Evolutionary conservation across 2,888 invertebrate species (phyloP), one percentile per base, ranked within the genome.

Genomic region (Julus scandinavius): DNA sequence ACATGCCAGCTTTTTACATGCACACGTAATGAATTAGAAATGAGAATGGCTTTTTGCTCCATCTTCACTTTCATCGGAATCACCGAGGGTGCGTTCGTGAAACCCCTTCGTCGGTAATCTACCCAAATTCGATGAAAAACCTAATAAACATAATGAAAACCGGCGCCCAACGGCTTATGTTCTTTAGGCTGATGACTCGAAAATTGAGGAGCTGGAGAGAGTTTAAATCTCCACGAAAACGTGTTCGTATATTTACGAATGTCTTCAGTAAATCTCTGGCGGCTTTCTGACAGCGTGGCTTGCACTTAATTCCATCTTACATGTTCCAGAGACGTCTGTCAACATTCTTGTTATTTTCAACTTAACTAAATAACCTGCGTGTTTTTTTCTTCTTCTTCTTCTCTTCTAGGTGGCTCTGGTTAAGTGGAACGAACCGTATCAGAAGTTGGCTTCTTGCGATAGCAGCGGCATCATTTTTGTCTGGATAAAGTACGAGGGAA

Each of bases 401-500:
- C 29, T 88, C 84, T 91, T 91, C 54, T 93, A 97, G 97, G 97
- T 98, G 89, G 97, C 97, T 90, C 93, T 99, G 89, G 99, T 99
- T 58, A 97, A 97, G 93, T 99, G 99, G 99, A 99, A 99, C 93
- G 98, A 98, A 92, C 98, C 98, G 0, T 99, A 98, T 92, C 98
- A 98, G 93, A 99, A 99, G 93, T 93, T 99, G 91, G 99, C 99
- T 7, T 98, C 98, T 6, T 99, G 99, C 93, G 99, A 99, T 94
- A 96, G 97, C 91, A 97, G 97, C 2, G 99, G 99, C 1, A 97
- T 99, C 89, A 99, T 99, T 92, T 99, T 99, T 93, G 99, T 99
- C 45, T 99, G 99, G 99, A 98, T 99, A 91, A 98, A 99, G 92
- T 99, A 99, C 93, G 99, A 99, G 92, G 99, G 98, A 83, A 95